Evolutionary conservation across 2,797 vertebrate species (phyloP).

Genomic region (Megalops cyprinoides): DNA sequence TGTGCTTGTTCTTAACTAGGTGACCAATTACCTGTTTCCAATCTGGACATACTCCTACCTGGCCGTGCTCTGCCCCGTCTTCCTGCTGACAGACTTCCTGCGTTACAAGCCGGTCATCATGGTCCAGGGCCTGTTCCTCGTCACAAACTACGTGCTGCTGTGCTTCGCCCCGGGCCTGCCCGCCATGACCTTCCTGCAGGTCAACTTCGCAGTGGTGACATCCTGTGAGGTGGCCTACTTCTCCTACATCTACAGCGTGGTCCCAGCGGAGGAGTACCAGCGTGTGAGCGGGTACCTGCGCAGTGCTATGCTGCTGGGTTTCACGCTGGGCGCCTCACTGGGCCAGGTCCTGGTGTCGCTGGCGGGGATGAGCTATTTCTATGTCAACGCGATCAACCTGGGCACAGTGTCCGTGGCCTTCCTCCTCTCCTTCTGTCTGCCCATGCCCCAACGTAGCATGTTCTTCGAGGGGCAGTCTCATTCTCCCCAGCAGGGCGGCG

Average conservation of each 20-base stretch:
- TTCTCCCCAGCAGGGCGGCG: constrained; percentile 28
- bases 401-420: constrained; percentile 65
- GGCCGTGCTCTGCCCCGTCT: constrained; percentile 68
- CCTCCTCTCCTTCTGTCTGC: constrained; percentile 65
- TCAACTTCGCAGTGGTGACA: constrained; percentile 70
- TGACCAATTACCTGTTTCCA: constrained; percentile 75
- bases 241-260: constrained; percentile 78
- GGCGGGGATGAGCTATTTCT: constrained; percentile 67
- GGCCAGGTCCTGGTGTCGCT: constrained; percentile 72
- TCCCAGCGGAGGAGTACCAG: constrained; percentile 69
- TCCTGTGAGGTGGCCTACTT: constrained; percentile 76
- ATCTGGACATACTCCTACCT: constrained; percentile 80
- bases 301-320: constrained; percentile 68
- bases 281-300: constrained; percentile 73
- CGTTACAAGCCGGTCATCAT: constrained; percentile 72
- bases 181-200: constrained; percentile 67
- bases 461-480: constrained; percentile 63
- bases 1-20: constrained; percentile 48
- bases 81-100: constrained; percentile 73
- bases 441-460: constrained; percentile 67
- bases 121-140: constrained; percentile 68
- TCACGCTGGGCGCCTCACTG: constrained; percentile 68
- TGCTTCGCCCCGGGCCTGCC: constrained; percentile 66
- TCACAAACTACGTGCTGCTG: constrained; percentile 68
- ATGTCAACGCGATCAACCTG: constrained; percentile 69